A percentile compares a stretch with the other conserved stretches of the same genome.
Evolutionary conservation across 1,140 invertebrate genomes (phyloP).

Genomic region (Phenacoccus solenopsis): DNA sequence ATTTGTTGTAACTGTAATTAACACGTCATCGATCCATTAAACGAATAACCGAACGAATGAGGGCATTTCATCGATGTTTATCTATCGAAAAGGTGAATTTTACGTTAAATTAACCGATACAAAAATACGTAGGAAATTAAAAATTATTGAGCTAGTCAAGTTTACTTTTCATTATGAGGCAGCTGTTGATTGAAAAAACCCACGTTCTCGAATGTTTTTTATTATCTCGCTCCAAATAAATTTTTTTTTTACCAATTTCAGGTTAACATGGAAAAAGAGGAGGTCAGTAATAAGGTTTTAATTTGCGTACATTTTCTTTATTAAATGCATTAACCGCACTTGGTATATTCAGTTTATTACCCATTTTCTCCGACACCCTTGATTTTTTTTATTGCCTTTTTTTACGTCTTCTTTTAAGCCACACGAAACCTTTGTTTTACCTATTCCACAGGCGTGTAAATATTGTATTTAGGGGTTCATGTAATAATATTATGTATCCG

Average conservation of each 20-base stretch:
- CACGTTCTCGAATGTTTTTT: no score
- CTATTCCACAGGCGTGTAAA: no score
- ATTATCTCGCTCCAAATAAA: background rate
- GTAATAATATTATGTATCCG: no score
- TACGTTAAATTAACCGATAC: background rate
- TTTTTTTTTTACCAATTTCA: constrained; percentile 6
- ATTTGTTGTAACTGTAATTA: no score
- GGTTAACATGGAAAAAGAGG: constrained; percentile 10
- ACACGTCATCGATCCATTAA: no score
- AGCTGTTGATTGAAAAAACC: background rate
- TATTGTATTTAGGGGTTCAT: no score
- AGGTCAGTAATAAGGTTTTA: constrained; percentile 4
- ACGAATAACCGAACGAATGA: no score
- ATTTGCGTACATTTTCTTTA: background rate
- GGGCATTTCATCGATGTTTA: background rate
- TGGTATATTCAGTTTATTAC: background rate
- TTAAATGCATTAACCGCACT: background rate
- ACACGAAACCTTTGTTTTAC: background rate
- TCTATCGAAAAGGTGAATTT: background rate
- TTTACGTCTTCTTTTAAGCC: background rate
- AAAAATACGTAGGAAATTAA: background rate
- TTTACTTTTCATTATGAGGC: background rate
- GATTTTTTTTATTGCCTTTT: no score
- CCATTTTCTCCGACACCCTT: background rate
- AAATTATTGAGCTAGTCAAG: background rate